Evolutionary conservation across 2,113 vertebrate genomes (phyloP).

Genomic region (Spea bombifrons): DNA sequence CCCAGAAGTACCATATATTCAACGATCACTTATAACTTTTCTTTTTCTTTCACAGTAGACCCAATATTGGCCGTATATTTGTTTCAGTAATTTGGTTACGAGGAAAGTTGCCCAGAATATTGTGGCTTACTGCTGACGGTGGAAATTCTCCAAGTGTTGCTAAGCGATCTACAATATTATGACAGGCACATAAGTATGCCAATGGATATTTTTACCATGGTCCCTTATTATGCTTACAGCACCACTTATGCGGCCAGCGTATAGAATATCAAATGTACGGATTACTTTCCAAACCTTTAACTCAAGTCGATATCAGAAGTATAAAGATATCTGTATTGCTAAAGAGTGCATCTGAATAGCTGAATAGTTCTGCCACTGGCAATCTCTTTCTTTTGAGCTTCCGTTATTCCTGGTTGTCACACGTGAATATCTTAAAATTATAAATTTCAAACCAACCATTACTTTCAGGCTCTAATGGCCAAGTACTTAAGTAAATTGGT

Average conservation of each 20-base stretch:
- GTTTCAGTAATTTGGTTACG: constrained; percentile 14
- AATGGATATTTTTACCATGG: constrained; percentile 26
- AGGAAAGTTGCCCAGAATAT: constrained; percentile 15
- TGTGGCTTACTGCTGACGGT: constrained; percentile 25
- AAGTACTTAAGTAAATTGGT: constrained; percentile 40
- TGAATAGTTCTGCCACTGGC: background rate
- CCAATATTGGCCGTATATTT: background rate
- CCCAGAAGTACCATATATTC: too few species aligned
- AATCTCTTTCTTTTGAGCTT: constrained; percentile 6
- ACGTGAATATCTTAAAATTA: constrained; percentile 33
- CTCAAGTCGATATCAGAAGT: background rate
- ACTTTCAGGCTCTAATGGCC: constrained; percentile 33
- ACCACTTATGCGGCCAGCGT: constrained; percentile 26
- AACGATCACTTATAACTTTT: background rate
- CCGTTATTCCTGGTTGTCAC: constrained; percentile 11
- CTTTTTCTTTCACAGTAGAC: background rate
- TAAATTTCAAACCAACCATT: constrained; percentile 38
- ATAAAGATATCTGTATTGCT: background rate
- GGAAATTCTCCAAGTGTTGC: constrained; percentile 34
- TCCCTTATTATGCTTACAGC: background rate
- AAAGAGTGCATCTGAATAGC: background rate
- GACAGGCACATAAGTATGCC: constrained; percentile 25
- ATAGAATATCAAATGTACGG: constrained; percentile 6
- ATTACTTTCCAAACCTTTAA: constrained; percentile 11
- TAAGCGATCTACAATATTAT: constrained; percentile 38